phyloP scores from a whole-genome alignment of 2,113 vertebrate species.

The Seriola aureovittata region DNA sequence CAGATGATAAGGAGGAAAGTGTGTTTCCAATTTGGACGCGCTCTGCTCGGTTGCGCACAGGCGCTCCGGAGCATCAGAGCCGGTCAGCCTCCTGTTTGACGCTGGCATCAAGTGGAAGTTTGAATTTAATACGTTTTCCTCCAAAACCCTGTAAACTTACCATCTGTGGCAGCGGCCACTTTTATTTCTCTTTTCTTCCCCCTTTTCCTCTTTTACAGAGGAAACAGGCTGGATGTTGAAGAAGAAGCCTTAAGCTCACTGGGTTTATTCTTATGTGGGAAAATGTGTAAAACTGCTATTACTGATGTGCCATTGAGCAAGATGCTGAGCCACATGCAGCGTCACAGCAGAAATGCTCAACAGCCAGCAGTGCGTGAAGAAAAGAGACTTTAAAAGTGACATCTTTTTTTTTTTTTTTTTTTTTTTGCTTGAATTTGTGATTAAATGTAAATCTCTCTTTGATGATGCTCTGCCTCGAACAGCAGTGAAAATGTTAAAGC shows the following conservation, averaged over 20 bases:
- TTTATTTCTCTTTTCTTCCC: slow-evolving; percentile 5
- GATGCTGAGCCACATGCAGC: background rate
- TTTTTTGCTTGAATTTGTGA: background rate
- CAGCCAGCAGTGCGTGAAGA: background rate
- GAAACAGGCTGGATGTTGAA: background rate
- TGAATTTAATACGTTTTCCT: slow-evolving; percentile 56
- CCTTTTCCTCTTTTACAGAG: background rate
- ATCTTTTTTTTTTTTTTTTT: background rate
- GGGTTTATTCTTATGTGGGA: slow-evolving; percentile 8
- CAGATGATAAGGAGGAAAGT: slow-evolving; percentile 32
- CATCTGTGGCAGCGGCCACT: slow-evolving; percentile 20
- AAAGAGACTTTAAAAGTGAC: background rate
- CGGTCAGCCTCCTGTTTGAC: slow-evolving; percentile 48
- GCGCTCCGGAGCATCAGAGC: slow-evolving; percentile 58
- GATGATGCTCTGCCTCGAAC: slow-evolving; percentile 32
- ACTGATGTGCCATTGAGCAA: slow-evolving; percentile 30
- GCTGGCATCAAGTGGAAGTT: slow-evolving; percentile 43
- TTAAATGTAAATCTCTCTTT: background rate
- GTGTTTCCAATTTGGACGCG: slow-evolving; percentile 54
- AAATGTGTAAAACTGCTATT: slow-evolving; percentile 24
- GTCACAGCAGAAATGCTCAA: background rate
- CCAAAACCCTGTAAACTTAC: slow-evolving; percentile 40
- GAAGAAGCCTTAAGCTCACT: background rate
- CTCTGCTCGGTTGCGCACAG: slow-evolving; percentile 51
- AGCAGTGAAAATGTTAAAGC: slow-evolving; percentile 31